phyloP scores from a whole-genome alignment of 2,888 invertebrate genomes.

The Carabus problematicus region DNA sequence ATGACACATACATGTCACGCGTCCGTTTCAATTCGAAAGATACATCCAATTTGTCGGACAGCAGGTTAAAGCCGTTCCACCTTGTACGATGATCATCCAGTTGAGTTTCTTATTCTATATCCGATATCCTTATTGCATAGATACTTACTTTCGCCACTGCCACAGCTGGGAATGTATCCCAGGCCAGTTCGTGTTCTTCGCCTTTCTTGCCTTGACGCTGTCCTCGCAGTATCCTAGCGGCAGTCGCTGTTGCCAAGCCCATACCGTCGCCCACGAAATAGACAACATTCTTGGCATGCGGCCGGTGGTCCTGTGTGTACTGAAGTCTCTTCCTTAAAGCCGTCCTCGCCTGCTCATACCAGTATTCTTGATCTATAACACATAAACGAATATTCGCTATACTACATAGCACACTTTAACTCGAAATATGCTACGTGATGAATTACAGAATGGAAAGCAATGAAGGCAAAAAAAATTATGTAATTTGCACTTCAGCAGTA shows the following conservation, averaged over 20 bases:
- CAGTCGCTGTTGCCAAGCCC: constrained; percentile 72
- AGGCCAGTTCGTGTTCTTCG: constrained; percentile 69
- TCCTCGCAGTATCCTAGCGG: constrained; percentile 70
- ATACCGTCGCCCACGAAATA: constrained; percentile 75
- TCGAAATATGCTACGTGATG: too few species aligned
- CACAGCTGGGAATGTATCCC: constrained; percentile 71
- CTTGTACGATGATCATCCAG: too few species aligned
- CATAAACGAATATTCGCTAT: constrained; percentile 25
- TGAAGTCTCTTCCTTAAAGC: constrained; percentile 57
- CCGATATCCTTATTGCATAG: background rate
- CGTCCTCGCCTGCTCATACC: constrained; percentile 59
- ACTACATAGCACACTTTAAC: too few species aligned
- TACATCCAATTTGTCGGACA: too few species aligned
- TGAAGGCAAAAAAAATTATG: too few species aligned
- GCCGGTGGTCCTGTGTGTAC: constrained; percentile 55
- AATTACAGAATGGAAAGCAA: too few species aligned
- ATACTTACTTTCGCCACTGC: constrained; percentile 69
- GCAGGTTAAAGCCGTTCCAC: too few species aligned
- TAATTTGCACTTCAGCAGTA: too few species aligned
- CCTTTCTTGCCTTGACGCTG: constrained; percentile 67
- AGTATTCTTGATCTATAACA: constrained; percentile 59
- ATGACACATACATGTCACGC: too few species aligned
- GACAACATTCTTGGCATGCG: constrained; percentile 63
- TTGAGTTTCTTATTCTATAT: too few species aligned
- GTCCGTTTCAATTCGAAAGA: too few species aligned